Conservation (phyloP, 2,113 vertebrate genomes). For the Eulemur rufifrons region DNA sequence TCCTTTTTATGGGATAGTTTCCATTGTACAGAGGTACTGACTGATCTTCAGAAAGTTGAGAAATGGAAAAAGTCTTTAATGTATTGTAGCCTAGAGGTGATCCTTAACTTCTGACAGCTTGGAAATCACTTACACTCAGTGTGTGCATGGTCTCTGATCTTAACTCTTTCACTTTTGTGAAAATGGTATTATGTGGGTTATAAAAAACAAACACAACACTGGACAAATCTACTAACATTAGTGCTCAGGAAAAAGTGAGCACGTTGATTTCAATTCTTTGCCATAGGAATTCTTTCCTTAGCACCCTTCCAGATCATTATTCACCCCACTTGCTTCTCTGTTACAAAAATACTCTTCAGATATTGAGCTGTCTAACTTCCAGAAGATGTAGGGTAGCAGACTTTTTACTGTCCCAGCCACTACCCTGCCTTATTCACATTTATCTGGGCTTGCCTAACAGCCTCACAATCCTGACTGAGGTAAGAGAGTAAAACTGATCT, state of each 20-base stretch:
- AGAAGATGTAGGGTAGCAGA: background rate
- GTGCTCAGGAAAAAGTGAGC: slow-evolving; percentile 52
- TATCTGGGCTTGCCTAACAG: background rate
- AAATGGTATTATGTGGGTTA: slow-evolving; percentile 39
- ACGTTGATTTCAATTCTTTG: slow-evolving; percentile 34
- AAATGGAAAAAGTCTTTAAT: slow-evolving; percentile 65
- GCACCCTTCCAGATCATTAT: slow-evolving; percentile 27
- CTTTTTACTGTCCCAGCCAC: background rate
- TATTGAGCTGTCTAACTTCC: background rate
- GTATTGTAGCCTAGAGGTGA: slow-evolving; percentile 34
- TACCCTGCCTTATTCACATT: background rate
- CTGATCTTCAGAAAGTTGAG: slow-evolving; percentile 56
- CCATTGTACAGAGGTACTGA: slow-evolving; percentile 41
- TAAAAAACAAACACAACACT: slow-evolving; percentile 60
- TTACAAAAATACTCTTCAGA: slow-evolving; percentile 4
- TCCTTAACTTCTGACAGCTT: slow-evolving; percentile 60
- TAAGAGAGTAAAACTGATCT: background rate
- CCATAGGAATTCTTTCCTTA: slow-evolving; percentile 57
- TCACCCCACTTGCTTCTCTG: slow-evolving; percentile 19
- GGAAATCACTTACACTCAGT: slow-evolving; percentile 58
- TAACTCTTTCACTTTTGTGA: slow-evolving; percentile 33
- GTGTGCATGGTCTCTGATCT: slow-evolving; percentile 30
- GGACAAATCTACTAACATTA: background rate
- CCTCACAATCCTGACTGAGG: background rate
- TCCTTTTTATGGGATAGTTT: slow-evolving; percentile 67